phyloP scores from a whole-genome alignment of 2,113 vertebrate species.

The Hyperopisus bebe region DNA sequence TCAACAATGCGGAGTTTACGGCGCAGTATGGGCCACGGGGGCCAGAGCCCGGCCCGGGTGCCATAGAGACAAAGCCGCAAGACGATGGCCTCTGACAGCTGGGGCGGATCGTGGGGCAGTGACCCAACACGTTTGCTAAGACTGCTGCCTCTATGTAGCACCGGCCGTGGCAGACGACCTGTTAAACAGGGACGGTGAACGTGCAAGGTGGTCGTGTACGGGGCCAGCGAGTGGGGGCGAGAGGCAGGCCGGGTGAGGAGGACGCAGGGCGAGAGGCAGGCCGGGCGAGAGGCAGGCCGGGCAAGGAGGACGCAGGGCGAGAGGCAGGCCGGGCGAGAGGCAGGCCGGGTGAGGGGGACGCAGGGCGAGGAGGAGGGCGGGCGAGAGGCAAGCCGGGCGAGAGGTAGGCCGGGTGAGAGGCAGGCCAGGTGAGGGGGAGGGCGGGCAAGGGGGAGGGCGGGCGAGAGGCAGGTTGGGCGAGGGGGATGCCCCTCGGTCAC shows the following conservation, averaged over 20 bases:
- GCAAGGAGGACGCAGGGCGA: no score
- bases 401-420: no score
- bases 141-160: not conserved
- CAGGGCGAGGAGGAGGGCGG: no score
- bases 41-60: not conserved
- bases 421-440: not conserved
- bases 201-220: not conserved
- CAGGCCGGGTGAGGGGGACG: accelerated
- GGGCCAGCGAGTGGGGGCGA: not conserved
- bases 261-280: no score
- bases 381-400: no score
- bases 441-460: not conserved
- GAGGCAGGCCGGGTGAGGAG: no score
- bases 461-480: no score
- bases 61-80: not conserved
- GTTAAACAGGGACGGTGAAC: not conserved
- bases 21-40: not conserved
- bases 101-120: not conserved
- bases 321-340: no score
- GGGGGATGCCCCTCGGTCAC: not conserved
- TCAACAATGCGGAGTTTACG: not conserved
- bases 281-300: no score
- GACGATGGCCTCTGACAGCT: not conserved
- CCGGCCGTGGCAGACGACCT: not conserved
- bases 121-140: not conserved